Evolutionary conservation across 2,888 invertebrate species (phyloP).

Genomic region (Chorisops tibialis): DNA sequence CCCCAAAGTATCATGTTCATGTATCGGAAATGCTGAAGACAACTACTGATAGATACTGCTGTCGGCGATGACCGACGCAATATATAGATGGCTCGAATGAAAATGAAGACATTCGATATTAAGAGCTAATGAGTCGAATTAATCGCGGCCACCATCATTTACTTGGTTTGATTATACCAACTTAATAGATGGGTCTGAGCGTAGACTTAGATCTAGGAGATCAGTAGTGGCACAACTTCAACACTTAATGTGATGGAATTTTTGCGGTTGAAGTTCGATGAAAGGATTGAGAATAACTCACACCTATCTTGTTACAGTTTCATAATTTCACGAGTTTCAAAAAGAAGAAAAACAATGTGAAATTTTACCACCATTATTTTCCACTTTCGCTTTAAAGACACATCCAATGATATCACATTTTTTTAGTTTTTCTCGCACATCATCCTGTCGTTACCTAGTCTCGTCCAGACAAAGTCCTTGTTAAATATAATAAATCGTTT

Average conservation of each 20-base stretch:
- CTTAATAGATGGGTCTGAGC: neutral
- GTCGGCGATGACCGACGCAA: neutral
- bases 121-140: slow-evolving; percentile 13
- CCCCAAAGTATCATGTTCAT: slow-evolving; percentile 20
- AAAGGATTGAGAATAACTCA: too few relatives aligned
- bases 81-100: neutral
- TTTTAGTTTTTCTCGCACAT: too few relatives aligned
- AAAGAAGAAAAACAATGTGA: too few relatives aligned
- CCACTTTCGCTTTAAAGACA: too few relatives aligned
- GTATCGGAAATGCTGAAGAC: slow-evolving; percentile 21
- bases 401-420: too few relatives aligned
- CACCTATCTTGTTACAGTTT: too few relatives aligned
- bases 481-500: slow-evolving; percentile 28
- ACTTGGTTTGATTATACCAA: slow-evolving; percentile 12
- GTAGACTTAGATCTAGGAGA: neutral
- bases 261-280: neutral
- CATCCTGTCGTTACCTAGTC: too few relatives aligned
- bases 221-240: slow-evolving; percentile 1
- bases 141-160: slow-evolving; percentile 13
- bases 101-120: slow-evolving; percentile 23
- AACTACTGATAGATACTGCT: slow-evolving; percentile 14
- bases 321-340: too few relatives aligned
- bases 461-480: slow-evolving; percentile 8
- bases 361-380: too few relatives aligned
- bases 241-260: slow-evolving; percentile 12